Evolutionary conservation across 2,888 invertebrate genomes (phyloP).

Genomic region (Ernsta delagoae): DNA sequence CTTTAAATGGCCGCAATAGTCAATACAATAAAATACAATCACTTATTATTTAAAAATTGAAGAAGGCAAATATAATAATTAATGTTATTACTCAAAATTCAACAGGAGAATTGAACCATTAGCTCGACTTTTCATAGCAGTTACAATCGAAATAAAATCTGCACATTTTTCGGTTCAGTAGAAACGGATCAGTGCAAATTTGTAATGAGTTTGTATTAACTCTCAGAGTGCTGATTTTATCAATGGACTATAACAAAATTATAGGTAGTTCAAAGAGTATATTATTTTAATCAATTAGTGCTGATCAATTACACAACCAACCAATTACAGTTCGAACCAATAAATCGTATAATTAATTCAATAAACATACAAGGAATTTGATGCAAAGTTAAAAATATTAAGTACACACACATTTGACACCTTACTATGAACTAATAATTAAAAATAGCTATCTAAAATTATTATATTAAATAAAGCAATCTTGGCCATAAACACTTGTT

Average conservation of each 20-base stretch:
- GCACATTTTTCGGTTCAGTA: conserved; percentile 9
- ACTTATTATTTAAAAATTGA: not conserved
- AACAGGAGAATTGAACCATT: not conserved
- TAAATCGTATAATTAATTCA: no score
- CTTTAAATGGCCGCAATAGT: no score
- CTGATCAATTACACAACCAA: conserved; percentile 4
- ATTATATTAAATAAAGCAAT: no score
- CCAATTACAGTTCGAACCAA: no score
- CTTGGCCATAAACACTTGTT: no score
- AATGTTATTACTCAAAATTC: not conserved
- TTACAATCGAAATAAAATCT: conserved; percentile 10
- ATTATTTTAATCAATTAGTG: conserved; percentile 10
- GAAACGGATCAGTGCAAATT: not conserved
- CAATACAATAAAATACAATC: no score
- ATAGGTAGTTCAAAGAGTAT: not conserved
- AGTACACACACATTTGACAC: no score
- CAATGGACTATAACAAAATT: not conserved
- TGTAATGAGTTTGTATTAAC: conserved; percentile 12
- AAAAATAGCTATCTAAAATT: no score
- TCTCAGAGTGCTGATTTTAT: conserved; percentile 3
- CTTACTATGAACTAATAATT: no score
- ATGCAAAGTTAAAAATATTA: no score
- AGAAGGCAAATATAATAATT: not conserved
- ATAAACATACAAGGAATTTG: no score
- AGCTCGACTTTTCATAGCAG: not conserved